These are phyloP conservation scores for Drosophila niveifrons DNA, from an alignment of 2,888 invertebrate species.

Conservation along the genomic window DNA sequence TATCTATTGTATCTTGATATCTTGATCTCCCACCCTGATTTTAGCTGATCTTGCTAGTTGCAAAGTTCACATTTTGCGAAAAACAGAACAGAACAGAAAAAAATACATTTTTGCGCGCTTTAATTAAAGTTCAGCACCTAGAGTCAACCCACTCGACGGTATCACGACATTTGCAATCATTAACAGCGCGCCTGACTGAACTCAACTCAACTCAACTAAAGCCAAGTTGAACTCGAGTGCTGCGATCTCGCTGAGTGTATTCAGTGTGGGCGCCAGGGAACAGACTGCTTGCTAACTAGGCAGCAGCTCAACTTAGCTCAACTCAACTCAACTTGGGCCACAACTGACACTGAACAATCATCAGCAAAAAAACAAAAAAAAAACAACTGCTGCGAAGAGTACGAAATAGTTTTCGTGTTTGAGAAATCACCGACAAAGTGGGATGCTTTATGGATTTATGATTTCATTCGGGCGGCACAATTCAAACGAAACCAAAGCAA, in stretches of 20 bases:
- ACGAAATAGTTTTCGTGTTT: slow-evolving; percentile 64
- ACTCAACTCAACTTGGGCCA: slow-evolving; percentile 8
- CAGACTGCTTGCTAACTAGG: slow-evolving; percentile 24
- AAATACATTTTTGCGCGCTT: slow-evolving; percentile 56
- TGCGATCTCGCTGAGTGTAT: slow-evolving; percentile 11
- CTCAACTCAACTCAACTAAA: too few relatives aligned
- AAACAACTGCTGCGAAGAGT: not conserved
- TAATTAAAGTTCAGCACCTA: slow-evolving; percentile 78
- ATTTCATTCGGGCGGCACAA: slow-evolving; percentile 71
- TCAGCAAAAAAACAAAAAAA: too few relatives aligned
- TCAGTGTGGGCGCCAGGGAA: slow-evolving; percentile 49
- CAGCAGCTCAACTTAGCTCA: slow-evolving; percentile 3
- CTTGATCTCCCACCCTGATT: slow-evolving; percentile 28
- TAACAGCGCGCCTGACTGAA: slow-evolving; percentile 49
- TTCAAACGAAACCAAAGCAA: slow-evolving; percentile 69
- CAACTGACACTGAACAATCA: slow-evolving; percentile 44
- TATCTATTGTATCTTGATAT: slow-evolving; percentile 18
- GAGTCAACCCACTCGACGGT: slow-evolving; percentile 70
- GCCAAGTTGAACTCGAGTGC: slow-evolving; percentile 19
- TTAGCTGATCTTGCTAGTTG: slow-evolving; percentile 34
- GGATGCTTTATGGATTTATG: slow-evolving; percentile 73
- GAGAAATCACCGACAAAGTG: slow-evolving; percentile 75
- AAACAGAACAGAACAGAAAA: slow-evolving; percentile 2
- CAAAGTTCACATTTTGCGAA: slow-evolving; percentile 55
- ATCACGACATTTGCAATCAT: slow-evolving; percentile 80